Conservation (phyloP, 2,888 invertebrate genomes). For the Plagodis pulveraria region DNA sequence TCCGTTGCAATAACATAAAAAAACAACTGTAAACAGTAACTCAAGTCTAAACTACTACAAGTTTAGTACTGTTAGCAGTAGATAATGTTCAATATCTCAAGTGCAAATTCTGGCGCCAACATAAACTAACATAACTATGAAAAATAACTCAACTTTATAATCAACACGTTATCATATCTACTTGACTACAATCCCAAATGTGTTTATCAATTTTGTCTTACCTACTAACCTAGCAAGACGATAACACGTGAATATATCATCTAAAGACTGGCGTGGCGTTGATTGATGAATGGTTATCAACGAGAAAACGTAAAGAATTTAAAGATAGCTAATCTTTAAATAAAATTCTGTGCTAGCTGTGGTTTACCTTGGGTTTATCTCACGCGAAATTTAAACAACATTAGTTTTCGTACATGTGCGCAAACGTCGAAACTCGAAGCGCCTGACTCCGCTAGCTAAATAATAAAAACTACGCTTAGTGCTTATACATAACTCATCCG, state of each 20-base stretch:
- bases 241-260: constrained; percentile 45
- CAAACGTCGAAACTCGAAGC: too few species aligned
- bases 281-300: constrained; percentile 56
- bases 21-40: too few species aligned
- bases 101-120: constrained; percentile 7
- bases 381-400: background rate
- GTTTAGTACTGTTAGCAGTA: too few species aligned
- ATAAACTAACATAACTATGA: constrained; percentile 7
- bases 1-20: too few species aligned
- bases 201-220: constrained; percentile 50
- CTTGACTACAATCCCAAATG: constrained; percentile 22
- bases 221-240: constrained; percentile 70
- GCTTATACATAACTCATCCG: too few species aligned
- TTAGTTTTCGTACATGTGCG: too few species aligned
- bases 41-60: too few species aligned
- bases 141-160: constrained; percentile 16
- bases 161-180: constrained; percentile 19
- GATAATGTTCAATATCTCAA: background rate
- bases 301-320: constrained; percentile 9
- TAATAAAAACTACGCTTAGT: too few species aligned
- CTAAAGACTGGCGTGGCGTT: constrained; percentile 53
- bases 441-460: too few species aligned
- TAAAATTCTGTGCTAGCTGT: constrained; percentile 12
- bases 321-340: constrained; percentile 26
- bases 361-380: background rate